Evolutionary conservation across 2,113 vertebrate genomes (phyloP).

Genomic region (Calonectris borealis): DNA sequence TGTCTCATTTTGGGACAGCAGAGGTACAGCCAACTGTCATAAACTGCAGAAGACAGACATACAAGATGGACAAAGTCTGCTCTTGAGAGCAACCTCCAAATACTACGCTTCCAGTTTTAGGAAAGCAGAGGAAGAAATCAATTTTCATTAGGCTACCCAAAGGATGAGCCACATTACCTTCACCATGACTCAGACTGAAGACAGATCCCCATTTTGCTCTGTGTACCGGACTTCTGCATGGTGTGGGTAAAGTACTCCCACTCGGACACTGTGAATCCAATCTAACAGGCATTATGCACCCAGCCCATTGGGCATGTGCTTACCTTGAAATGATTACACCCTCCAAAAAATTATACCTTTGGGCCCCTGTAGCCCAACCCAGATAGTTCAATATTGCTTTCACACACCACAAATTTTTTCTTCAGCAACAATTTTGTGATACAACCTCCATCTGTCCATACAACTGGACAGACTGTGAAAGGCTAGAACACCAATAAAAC

Average conservation of each 20-base stretch:
- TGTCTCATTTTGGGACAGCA: background rate
- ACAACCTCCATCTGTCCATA: slow-evolving; percentile 40
- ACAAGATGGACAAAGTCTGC: background rate
- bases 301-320: background rate
- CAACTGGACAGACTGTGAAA: slow-evolving; percentile 57
- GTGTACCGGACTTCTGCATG: background rate
- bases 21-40: background rate
- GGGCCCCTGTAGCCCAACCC: background rate
- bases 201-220: background rate
- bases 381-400: slow-evolving; percentile 8
- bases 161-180: slow-evolving; percentile 15
- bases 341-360: background rate
- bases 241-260: background rate
- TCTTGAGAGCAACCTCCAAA: slow-evolving; percentile 53
- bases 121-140: background rate
- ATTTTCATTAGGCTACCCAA: slow-evolving; percentile 29
- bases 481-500: slow-evolving; percentile 62
- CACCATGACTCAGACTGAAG: background rate
- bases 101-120: background rate
- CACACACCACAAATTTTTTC: slow-evolving; percentile 32
- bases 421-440: slow-evolving; percentile 41
- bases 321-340: background rate
- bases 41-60: slow-evolving; percentile 24
- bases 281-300: background rate
- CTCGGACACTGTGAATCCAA: background rate